A percentile compares a stretch with the other conserved stretches of the same genome.
Conservation (phyloP, 2,113 vertebrate genomes). For the Alligator sinensis region DNA sequence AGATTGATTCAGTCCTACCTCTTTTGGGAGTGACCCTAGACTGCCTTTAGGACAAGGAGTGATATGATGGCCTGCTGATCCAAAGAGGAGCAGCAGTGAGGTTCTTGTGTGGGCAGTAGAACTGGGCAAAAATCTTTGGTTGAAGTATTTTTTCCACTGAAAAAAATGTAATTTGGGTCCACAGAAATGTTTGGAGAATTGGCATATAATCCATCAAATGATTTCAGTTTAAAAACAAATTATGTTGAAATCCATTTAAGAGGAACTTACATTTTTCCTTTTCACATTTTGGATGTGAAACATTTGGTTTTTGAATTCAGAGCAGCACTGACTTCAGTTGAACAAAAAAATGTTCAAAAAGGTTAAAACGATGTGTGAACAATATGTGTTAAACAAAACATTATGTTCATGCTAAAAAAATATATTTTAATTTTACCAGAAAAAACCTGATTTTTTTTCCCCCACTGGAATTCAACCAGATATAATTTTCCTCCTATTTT, state of each 20-base stretch:
- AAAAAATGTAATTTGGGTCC: no score
- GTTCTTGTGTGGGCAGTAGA: slow-evolving; percentile 56
- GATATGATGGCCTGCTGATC: background rate
- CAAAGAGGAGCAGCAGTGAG: background rate
- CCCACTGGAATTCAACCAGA: no score
- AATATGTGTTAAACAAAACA: slow-evolving; percentile 40
- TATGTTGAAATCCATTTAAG: background rate
- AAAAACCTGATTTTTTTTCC: background rate
- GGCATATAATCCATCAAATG: background rate
- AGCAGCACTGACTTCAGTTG: slow-evolving; percentile 19
- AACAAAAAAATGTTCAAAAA: slow-evolving; percentile 32
- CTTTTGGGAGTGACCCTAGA: slow-evolving; percentile 35
- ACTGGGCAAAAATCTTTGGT: background rate
- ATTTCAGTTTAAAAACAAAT: slow-evolving; percentile 8
- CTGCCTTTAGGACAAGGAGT: background rate
- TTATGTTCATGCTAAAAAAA: slow-evolving; percentile 36
- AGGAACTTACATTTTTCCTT: background rate
- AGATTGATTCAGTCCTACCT: slow-evolving; percentile 38
- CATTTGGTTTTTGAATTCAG: slow-evolving; percentile 8
- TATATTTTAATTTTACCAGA: background rate
- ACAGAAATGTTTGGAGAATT: background rate
- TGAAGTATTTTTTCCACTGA: no score
- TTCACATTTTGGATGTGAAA: slow-evolving; percentile 6
- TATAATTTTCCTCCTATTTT: background rate
- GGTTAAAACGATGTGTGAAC: background rate